Evolutionary conservation across 2,113 vertebrate genomes (phyloP), one percentile per base, ranked within the genome.

Genomic region (Corydoras sp.): DNA sequence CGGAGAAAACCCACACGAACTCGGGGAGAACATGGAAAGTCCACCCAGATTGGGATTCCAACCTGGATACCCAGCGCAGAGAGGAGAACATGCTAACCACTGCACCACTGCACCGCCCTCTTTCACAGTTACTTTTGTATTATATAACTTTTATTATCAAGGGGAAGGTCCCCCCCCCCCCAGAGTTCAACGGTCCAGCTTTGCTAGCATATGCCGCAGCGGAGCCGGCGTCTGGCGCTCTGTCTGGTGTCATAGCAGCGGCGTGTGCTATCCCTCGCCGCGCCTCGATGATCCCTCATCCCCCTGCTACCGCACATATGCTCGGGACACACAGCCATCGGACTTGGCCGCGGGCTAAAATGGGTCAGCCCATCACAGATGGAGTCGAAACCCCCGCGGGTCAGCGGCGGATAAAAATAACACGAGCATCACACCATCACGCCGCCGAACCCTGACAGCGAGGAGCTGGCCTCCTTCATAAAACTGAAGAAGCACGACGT

Each of bases 311-410:
- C 62, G 76, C 87, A 83, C 89, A 91, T 91, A 91, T 91, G 90
- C 87, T 91, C 79, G 78, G 83, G 85, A 87, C 82, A 81, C 72
- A 58, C 81, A 90, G 91, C 90, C 90, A 89, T 91, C 90, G 90
- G 89, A 90, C 72, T 73, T 86, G 87, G 86, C 89, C 85, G 75
- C 87, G 84, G 88, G 90, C 88, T 87, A 89, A 91, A 91, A 84
- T 91, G 89, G 89, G 89, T 91, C 89, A 90, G 83, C 84, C 81
- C 59, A 75, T 80, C 88, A 88, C 90, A 91, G 87, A 91, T 90
- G 89, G 89, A 88, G 81, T 68, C 77, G 1, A 83, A 85, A 85
- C 75, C 89, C 89, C 89, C 86, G 72, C 81, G 85, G 86, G 85
- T 90, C 87, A 84, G 18, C 18, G 18, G 18, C 18, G 18, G 18